Evolutionary conservation across 1,140 invertebrate genomes (phyloP), one percentile per base, ranked within the genome.

Genomic region (Saccostrea glomerata): DNA sequence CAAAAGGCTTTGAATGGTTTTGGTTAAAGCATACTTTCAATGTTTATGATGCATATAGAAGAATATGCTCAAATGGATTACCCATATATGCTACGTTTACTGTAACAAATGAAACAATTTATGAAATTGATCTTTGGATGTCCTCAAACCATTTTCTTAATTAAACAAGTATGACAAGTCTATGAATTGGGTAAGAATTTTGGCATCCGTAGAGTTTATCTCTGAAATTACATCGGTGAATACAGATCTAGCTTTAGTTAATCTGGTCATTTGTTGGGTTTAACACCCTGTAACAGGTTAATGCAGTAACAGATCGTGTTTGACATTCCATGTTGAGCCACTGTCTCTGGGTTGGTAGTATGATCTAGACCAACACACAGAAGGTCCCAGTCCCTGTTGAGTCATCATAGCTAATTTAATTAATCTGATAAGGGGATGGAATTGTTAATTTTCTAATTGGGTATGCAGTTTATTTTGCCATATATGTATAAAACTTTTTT

Each of bases 281-380:
- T 77, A 77, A 77, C 70, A 77, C 70, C 60, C 70, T 77, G 25
- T 36, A 77, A 77, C 70, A 30, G 15, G 70, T 77, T 36, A 77
- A 77, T 36, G 23, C 70, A 77, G 70, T 77, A 13, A 77, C 70
- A 77, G 25, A 77, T 77, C 30, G 12, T 30, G 70, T 77, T 77
- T 30, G 25, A 77, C 70, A 77, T 77, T 77, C 70, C 70, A 15
- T 25, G 2, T 15, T 25, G 11, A 36, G 4, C 25, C 25, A 7
- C 30, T 36, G 70, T 77, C 70, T 36, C 70, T 77, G 25, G 25
- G 70, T 25, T 36, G 70, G 70, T 77, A 73, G 15, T 40, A 20
- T 20, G 15, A 3, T 6, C 47, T 47, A 47, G 47, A 47, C 47
- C 47, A 47, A 47, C 47, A 47, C 47, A 47, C 47, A 47, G 6